Evolutionary conservation across 92 coral and sea anemone genomes (phyloP), one percentile per base, ranked within the genome.

Genomic region (Palythoa heliodiscus): DNA sequence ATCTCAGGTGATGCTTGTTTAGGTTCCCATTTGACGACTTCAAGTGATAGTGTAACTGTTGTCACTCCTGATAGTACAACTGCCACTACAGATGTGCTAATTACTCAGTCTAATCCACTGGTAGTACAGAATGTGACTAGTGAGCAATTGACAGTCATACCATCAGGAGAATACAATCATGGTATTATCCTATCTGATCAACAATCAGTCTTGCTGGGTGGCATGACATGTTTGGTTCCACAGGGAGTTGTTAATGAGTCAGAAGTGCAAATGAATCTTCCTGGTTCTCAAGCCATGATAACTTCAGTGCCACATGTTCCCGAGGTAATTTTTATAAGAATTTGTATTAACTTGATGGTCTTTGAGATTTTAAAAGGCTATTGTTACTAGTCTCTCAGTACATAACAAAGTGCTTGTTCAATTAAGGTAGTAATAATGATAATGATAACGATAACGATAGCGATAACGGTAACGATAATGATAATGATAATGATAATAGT

Each of bases 121-220:
- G 84, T 43, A 14, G 40, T 29, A 47, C 84, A 80, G 9, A 48
- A 22, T 80, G 74, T 80, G 7, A 25, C 74, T 15, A 84, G 70
- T 76, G 87, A 93, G 38, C 60, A 87, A 15, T 85, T 93, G 58
- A 88, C 90, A 74, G 95, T 83, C 71, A 91, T 93, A 71, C 89
- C 95, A 19, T 68, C 93, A 1, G 88, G 93, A 64, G 97, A 93
- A 52, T 92, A 91, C 64, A 75, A 88, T 23, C 90, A 91, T 25
- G 84, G 89, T 61, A 89, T 93, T 11, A 91, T 93, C 60, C 77
- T 93, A 52, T 88, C 95, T 2, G 90, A 93, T 20, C 95, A 93
- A 84, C 93, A 90, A 52, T 93, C 91, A 43, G 91, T 91, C 71
- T 89, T 92, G 37, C 75, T 93, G 73, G 75, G 92, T 80, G 90